Conservation (phyloP, 2,888 invertebrate species). For the Bugula neritina region DNA sequence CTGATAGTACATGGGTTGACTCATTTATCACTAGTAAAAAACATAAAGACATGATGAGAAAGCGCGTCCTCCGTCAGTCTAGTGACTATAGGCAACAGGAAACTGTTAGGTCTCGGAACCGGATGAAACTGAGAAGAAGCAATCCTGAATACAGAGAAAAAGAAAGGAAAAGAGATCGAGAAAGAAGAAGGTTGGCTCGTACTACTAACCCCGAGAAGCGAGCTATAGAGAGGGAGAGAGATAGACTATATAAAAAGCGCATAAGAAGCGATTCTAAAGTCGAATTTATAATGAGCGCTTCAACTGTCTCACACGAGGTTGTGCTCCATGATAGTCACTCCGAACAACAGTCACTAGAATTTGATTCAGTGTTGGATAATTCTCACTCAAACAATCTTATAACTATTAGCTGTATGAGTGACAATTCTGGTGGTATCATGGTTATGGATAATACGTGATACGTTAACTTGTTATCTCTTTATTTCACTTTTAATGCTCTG, state of each 20-base stretch:
- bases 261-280: neutral
- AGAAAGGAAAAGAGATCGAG: conserved; percentile 15
- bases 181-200: neutral
- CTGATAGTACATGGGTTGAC: neutral
- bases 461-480: no score
- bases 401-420: neutral
- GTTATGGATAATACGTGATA: neutral
- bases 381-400: neutral
- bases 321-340: neutral
- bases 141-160: conserved; percentile 23
- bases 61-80: neutral
- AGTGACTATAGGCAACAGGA: conserved; percentile 18
- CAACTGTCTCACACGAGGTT: neutral
- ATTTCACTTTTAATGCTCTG: no score
- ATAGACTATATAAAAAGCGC: conserved; percentile 10
- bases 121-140: conserved; percentile 22
- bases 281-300: neutral
- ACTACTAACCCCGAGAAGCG: conserved; percentile 2
- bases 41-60: conserved; percentile 20
- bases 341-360: neutral
- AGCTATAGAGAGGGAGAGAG: neutral
- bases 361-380: neutral
- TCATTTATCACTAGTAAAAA: neutral
- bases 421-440: neutral
- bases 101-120: neutral